These are phyloP conservation scores for Collichthys lucidus DNA, from an alignment of 2,113 vertebrate genomes.

Conservation along the genomic window DNA sequence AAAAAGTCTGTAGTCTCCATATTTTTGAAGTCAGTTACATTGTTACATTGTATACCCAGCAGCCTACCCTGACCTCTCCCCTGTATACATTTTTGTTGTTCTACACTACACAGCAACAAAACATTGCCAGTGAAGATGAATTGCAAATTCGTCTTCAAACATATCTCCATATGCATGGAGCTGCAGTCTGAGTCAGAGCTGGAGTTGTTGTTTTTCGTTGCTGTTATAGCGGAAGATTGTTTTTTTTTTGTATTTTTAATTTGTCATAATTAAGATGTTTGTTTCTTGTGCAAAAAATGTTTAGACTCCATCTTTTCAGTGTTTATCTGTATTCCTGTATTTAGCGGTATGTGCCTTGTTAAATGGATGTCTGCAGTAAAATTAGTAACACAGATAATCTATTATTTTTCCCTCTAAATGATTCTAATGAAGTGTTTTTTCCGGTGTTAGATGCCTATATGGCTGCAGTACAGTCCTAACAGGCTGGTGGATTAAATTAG, in stretches of 20 bases:
- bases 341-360: neutral
- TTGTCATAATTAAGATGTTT: neutral
- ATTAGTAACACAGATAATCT: neutral
- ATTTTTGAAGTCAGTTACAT: too few species aligned
- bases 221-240: too few species aligned
- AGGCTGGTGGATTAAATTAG: conserved; percentile 4
- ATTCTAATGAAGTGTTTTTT: neutral
- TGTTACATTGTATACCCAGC: too few species aligned
- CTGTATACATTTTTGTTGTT: too few species aligned
- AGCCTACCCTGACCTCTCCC: too few species aligned
- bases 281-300: neutral
- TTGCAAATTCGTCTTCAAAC: neutral
- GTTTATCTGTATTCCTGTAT: neutral
- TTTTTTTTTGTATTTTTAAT: neutral
- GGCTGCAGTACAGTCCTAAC: neutral
- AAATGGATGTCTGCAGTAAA: neutral
- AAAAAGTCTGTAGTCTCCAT: too few species aligned
- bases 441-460: neutral
- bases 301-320: too few species aligned
- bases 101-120: neutral
- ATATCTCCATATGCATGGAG: neutral
- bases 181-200: too few species aligned
- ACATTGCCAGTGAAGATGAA: neutral
- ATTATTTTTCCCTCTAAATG: neutral
- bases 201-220: too few species aligned